Evolutionary conservation across 2,888 invertebrate species (phyloP), one percentile per base, ranked within the genome.

Genomic region (Hyposoter dolosus): DNA sequence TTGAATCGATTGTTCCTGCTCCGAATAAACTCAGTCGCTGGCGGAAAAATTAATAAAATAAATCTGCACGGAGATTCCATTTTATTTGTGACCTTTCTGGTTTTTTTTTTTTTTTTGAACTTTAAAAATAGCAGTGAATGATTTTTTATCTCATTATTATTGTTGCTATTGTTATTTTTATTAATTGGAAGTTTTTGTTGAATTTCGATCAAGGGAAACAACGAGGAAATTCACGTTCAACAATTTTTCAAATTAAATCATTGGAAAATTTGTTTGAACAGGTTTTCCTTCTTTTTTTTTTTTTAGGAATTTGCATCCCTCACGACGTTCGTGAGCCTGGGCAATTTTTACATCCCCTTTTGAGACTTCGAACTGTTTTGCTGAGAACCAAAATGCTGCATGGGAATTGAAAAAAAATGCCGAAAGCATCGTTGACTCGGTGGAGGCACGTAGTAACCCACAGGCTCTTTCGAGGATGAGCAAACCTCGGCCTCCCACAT

Each of bases 401-500:
- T 35, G 28, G 32, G 28, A 23, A 23, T 28, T 19, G 45, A 69
- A 47, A 47, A 45, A 28, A 69, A 28, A 47, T 6, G 43, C 0
- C 40, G 43, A 28, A 28, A 69, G 45, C 40, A 47, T 23, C 23
- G 12, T 23, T 12, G 23, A 19, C 4, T 23, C 17, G 12, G 1
- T 17, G 9, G 3, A 47, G 28, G 45, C 47, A 69, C 45, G 68
- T 69, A 45, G 19, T 23, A 43, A 35, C 35, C 6, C 28, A 28
- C 7, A 17, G 7, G 45, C 17, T 69, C 23, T 47, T 47, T 47
- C 23, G 28, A 15, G 28, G 28, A 6, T n/a, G 28, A 69, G 45
- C 28, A 69, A 69, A 69, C 69, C 47, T 69, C 47, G 28, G 69
- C 69, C 47, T 45, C 47, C 28, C 45, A 9, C 69, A 69, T 28